Base-by-base conservation (phyloP, 2,113 vertebrate species). In the Calonectris borealis region DNA sequence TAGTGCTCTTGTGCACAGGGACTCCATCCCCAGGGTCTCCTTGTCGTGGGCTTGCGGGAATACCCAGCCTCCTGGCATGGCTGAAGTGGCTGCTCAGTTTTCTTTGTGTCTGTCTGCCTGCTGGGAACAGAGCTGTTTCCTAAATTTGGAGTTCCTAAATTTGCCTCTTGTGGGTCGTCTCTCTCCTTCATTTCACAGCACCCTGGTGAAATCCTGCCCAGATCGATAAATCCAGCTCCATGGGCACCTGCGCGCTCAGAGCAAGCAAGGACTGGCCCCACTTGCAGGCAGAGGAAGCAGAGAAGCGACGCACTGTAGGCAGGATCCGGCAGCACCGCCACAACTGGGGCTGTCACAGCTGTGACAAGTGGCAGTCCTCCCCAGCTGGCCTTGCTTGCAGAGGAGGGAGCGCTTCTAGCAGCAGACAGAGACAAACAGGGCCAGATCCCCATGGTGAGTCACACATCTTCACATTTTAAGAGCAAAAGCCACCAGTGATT, bases 261-360 rank as follows among this genome's bases (percentile, higher is more conserved):
- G 26, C 15, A 58, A 27, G 40, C 57, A 10, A 24, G 58, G 57
- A 24, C 24, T 29, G 60, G 31, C 73, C 44, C 29, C 9, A 1
- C 24, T 31, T 26, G 5, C 12, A 32, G 29, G 31, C 40, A 26
- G 46, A 34, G 64, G 40, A 70, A 31, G 58, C 27, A 15, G 29
- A 57, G 36, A 29, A 72, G 19, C 0, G 2, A 40, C 1, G 1
- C 2, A 0, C 60, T 13, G 8, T 8, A 12, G 40, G 61, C 54
- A 10, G 3, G 83, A 15, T 19, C 26, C 2, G 8, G 54, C 69
- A 61, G 38, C 40, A 36, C 18, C 1, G 1, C 20, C 38, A 16
- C 51, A 11, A 13, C 1, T 8, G 31, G 38, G 38, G 22, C 52
- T 13, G 52, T 48, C 68, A 31, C 36, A 13, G 82, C 29, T 40